Base-by-base conservation (phyloP, 2,888 invertebrate genomes). In the Maniola hyperantus region DNA sequence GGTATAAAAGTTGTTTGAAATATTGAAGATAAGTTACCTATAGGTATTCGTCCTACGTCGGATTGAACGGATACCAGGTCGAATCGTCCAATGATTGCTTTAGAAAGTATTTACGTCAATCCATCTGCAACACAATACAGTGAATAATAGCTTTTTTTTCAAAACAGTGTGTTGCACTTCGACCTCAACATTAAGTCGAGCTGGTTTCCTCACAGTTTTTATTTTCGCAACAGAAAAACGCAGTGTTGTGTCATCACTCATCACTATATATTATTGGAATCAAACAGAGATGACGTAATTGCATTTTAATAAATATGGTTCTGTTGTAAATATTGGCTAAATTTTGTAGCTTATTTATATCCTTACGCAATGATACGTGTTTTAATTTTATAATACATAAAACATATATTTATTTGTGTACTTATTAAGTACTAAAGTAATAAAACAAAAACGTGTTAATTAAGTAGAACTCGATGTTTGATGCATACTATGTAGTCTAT, bases 231-330 rank as follows among this genome's bases (percentile, higher is more conserved):
- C 20, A 42, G 36, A 57, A 57, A 57, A 57, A 42, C 57, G 57
- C 39, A 42, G 39, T 20, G 11, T 18, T 57, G 57, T 54, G 54
- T 54, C 54, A 54, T 42, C 57, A 42, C 57, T 1, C n/a, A n/a
- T n/a, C n/a, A 26, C 26, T n/a, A 26, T 26, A 26, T 20, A 18
- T 42, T 42, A 20, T 42, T 57, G 42, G 57, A 57, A 57, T 57
- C 20, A 57, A 57, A 57, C 20, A 42, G 42, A 42, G 39, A 20
- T 57, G 57, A 57, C 42, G 57, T 42, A 57, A 57, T 57, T 42
- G 20, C 20, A 57, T 57, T 42, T 42, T 7, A 57, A 55, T 55
- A 39, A 55, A 57, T 36, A 39, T 57, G 57, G 42, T 20, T 55
- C 18, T 6, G 39, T 57, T 57, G 26, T 26, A 39, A 57, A 57